Evolutionary conservation across 1,140 invertebrate species (phyloP).

Genomic region (Macrobrachium nipponense): DNA sequence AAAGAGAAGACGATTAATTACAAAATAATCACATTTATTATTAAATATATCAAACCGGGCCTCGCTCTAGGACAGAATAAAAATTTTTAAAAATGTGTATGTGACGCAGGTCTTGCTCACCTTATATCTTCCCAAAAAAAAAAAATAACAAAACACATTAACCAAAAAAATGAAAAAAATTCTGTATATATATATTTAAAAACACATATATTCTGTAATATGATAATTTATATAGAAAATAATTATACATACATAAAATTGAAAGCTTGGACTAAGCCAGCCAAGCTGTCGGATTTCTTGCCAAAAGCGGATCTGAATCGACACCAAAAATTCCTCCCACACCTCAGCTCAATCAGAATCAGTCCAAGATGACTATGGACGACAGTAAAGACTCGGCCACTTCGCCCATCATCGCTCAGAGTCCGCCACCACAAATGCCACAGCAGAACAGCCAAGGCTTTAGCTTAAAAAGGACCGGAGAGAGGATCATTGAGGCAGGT

Average conservation of each 20-base stretch:
- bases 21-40: too few relatives aligned
- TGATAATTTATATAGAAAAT: too few relatives aligned
- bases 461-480: slow-evolving; percentile 54
- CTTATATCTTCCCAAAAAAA: too few relatives aligned
- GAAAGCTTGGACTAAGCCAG: slow-evolving; percentile 1
- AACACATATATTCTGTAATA: too few relatives aligned
- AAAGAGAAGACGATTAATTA: too few relatives aligned
- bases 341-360: slow-evolving; percentile 39
- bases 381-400: slow-evolving; percentile 64
- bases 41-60: too few relatives aligned
- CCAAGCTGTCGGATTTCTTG: neutral
- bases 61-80: too few relatives aligned
- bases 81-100: too few relatives aligned
- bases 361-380: slow-evolving; percentile 62
- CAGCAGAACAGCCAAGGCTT: slow-evolving; percentile 53
- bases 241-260: neutral
- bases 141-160: neutral
- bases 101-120: too few relatives aligned
- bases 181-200: slow-evolving; percentile 8
- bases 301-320: neutral
- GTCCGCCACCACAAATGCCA: slow-evolving; percentile 48
- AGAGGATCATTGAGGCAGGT: slow-evolving; percentile 55
- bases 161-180: too few relatives aligned
- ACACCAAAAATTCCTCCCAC: slow-evolving; percentile 50
- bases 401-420: slow-evolving; percentile 61